Evolutionary conservation across 2,113 vertebrate genomes (phyloP).

Genomic region (Gnathonemus longibarbis): DNA sequence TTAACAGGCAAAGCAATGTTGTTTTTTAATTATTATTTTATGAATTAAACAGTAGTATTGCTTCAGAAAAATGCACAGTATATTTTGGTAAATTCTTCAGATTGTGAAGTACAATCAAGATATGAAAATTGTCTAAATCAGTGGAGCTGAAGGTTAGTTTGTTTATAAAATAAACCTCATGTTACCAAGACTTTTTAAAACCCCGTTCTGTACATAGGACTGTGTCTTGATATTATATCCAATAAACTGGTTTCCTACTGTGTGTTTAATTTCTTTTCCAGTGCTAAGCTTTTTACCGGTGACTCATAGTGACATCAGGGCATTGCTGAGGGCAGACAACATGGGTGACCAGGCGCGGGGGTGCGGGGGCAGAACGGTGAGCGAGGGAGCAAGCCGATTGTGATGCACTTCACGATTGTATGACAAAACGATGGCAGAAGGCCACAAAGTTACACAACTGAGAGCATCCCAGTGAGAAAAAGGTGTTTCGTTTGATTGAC

Average conservation of each 20-base stretch:
- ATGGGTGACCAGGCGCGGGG: neutral
- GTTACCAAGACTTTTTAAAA: constrained; percentile 61
- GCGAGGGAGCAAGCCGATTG: neutral
- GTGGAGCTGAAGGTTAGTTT: constrained; percentile 29
- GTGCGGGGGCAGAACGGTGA: neutral
- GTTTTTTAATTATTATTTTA: constrained; percentile 22
- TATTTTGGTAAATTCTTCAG: constrained; percentile 20
- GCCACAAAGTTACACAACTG: neutral
- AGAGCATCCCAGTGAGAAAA: neutral
- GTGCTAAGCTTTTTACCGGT: neutral
- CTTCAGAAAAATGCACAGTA: constrained; percentile 14
- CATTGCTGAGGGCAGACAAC: neutral
- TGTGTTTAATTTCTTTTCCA: neutral
- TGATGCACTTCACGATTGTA: neutral
- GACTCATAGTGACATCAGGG: neutral
- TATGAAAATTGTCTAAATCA: constrained; percentile 20
- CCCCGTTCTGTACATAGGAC: constrained; percentile 55
- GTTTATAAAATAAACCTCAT: constrained; percentile 50
- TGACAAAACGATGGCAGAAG: neutral
- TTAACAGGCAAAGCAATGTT: constrained; percentile 25
- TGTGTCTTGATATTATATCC: constrained; percentile 65
- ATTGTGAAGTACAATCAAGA: constrained; percentile 47
- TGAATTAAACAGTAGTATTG: constrained; percentile 15
- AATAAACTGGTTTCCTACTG: constrained; percentile 64
- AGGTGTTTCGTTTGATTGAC: neutral